Evolutionary conservation across 2,113 vertebrate species (phyloP), one percentile per base, ranked within the genome.

Genomic region (Heliornis fulica): DNA sequence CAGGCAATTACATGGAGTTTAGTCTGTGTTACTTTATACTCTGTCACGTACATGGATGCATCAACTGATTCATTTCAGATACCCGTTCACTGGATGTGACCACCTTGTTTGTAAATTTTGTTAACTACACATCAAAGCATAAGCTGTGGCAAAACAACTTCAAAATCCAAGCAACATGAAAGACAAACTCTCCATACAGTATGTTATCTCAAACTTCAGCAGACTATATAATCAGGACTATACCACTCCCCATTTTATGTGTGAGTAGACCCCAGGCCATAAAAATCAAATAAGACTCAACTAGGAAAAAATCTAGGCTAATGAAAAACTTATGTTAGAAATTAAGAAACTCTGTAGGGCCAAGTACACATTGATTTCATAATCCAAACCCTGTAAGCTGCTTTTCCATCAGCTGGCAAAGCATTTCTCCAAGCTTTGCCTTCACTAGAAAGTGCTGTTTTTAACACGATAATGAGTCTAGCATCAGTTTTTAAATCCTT

Each of bases 291-390:
- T 80, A 83, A 91, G 65, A 72, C 45, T 87, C 70, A 83, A 83
- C 45, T 79, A 83, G 61, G 51, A 83, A 93, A 92, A 94, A 95
- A 79, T 18, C 53, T 90, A 25, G 25, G 22, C 25, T 94, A 90
- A 92, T 92, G 71, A 90, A 96, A 93, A 95, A 28, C 79, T 91
- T 71, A 72, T 38, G 59, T 69, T 48, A 90, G n/a, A 89, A 92
- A 89, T 63, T 17, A 85, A 83, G 63, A 89, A 94, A 76, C n/a
- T 87, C 78, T 50, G 26, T 48, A 89, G 43, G 76, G 65, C 53
- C 84, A 92, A 87, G 70, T 89, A 72, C n/a, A 66, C 66, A 66
- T 11, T 60, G 40, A 76, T 90, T 96, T 94, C 53, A 70, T 94
- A 82, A 91, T 63, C 82, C 32, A 83, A 25, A 63, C 46, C 17